Base-by-base conservation (phyloP, 2,797 vertebrate species). In the Micropoecilia bifurca region DNA sequence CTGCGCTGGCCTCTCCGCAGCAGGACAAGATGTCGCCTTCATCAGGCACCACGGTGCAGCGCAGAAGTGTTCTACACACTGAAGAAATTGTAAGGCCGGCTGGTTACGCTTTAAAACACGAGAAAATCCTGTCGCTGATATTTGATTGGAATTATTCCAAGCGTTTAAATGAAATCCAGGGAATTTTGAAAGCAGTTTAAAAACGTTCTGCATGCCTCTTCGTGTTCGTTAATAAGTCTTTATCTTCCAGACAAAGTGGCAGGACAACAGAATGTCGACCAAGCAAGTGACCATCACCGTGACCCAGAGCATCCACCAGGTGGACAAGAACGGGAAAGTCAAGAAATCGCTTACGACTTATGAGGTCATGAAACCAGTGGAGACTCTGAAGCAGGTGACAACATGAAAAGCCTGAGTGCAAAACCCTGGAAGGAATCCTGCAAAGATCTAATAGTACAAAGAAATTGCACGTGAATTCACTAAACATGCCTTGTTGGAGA, bases 221-320 rank as follows among this genome's bases (percentile, higher is more conserved):
- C 14, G 0, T 57, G n/a, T 45, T 57, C 20, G 2, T 22, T 50
- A 45, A 71, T 14, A 2, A 72, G 20, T 61, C 33, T 13, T n/a
- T 30, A 30, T 43, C 66, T 41, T 71, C 45, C 57, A 96, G 95
- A 96, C 94, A 28, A 96, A 96, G 87, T 96, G 96, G 95, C 95
- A 96, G 80, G 95, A 96, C 92, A 96, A 94, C 87, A 92, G 94
- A 75, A 96, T 96, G 96, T 96, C 96, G 20, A 96, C 94, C 78
- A 96, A 96, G 87, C 96, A 97, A 88, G 96, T 96, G 89, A 96
- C 95, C 87, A 96, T 96, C 85, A 96, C 95, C 6, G 95, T 96
- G 88, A 96, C 95, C 0, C 95, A 97, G 91, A 96, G 96, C 88
- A 95, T 96, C 89, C 94, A 94, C 68, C 95, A 96, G 88, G 93